Conservation (phyloP, 2,113 vertebrate species). For the Vulpes ferrilata region DNA sequence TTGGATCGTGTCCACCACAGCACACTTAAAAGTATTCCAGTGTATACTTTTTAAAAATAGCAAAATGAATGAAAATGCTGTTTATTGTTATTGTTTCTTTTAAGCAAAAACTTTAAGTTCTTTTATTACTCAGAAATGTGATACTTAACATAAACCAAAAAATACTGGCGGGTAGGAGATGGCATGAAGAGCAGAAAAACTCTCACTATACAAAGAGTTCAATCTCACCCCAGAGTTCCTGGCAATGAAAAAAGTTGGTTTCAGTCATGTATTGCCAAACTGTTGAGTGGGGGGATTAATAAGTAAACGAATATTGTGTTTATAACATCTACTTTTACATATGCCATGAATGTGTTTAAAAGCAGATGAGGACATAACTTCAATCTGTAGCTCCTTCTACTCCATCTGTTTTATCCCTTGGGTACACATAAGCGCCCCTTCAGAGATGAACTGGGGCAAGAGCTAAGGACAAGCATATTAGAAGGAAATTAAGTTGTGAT, state of each 20-base stretch:
- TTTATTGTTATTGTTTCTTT: constrained; percentile 13
- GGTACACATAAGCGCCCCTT: not conserved
- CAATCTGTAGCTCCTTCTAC: not conserved
- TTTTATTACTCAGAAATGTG: constrained; percentile 32
- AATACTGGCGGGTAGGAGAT: not conserved
- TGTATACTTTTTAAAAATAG: not conserved
- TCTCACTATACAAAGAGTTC: not conserved
- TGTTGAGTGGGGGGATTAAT: not conserved
- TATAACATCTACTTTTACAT: not conserved
- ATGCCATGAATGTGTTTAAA: not conserved
- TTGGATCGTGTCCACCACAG: not conserved
- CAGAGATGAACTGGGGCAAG: not conserved
- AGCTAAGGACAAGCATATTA: not conserved
- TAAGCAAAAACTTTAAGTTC: constrained; percentile 6
- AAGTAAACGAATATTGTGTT: not conserved
- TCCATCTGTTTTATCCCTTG: not conserved
- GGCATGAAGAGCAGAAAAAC: not conserved
- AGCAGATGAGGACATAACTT: not conserved
- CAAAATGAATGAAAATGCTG: not conserved
- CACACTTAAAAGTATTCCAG: not conserved
- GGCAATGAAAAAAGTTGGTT: not conserved
- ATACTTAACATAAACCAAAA: not conserved
- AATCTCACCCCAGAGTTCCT: not conserved
- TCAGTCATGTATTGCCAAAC: not conserved
- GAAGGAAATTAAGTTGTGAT: not conserved